Evolutionary conservation across 2,888 invertebrate genomes (phyloP).

Genomic region (Crocallis elinguaria): DNA sequence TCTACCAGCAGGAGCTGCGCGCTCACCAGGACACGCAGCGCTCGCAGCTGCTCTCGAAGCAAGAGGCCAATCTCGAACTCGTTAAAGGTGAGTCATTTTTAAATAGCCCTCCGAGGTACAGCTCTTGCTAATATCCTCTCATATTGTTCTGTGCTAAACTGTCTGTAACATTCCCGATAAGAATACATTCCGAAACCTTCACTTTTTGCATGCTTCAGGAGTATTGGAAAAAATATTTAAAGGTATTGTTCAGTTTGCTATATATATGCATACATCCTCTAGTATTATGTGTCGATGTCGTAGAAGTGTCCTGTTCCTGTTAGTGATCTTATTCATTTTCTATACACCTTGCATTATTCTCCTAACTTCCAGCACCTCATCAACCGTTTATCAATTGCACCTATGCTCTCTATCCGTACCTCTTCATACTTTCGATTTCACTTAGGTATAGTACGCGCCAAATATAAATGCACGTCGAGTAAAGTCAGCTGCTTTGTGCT

Average conservation of each 20-base stretch:
- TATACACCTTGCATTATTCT: not conserved
- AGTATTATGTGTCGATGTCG: constrained; percentile 26
- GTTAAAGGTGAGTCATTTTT: constrained; percentile 89
- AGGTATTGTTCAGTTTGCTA: constrained; percentile 85
- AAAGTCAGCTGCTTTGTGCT: too few species aligned
- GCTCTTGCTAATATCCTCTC: constrained; percentile 58
- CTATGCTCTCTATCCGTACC: not conserved
- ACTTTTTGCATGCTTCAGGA: constrained; percentile 86
- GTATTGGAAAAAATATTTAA: constrained; percentile 88
- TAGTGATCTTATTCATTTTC: constrained; percentile 16
- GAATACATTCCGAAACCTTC: constrained; percentile 66
- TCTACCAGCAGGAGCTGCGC: constrained; percentile 93
- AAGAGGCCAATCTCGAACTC: constrained; percentile 96
- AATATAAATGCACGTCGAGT: too few species aligned
- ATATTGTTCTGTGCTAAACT: constrained; percentile 56
- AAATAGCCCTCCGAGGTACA: constrained; percentile 35
- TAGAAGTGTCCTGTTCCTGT: constrained; percentile 26
- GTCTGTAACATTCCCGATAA: constrained; percentile 49
- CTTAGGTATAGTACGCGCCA: too few species aligned
- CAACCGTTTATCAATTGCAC: not conserved
- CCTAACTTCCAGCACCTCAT: not conserved
- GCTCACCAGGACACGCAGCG: constrained; percentile 96
- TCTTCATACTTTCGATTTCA: not conserved
- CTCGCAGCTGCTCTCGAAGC: constrained; percentile 92
- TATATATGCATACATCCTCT: constrained; percentile 40